Conservation (phyloP, 2,113 vertebrate genomes). For the Holacanthus passer region DNA sequence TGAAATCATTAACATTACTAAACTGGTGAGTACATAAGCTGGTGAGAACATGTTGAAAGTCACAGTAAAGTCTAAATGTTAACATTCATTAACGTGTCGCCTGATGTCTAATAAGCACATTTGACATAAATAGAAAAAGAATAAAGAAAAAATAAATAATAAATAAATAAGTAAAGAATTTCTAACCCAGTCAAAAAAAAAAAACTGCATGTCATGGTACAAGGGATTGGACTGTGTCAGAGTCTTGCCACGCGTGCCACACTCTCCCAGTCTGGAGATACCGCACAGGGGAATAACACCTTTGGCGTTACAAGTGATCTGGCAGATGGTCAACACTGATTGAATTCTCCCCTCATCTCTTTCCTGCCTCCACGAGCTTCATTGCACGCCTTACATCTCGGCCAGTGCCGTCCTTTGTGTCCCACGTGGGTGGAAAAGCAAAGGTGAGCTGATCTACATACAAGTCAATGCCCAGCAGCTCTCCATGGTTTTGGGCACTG, state of each 20-base stretch:
- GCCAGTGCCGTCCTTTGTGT: conserved; percentile 52
- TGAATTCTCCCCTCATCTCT: conserved; percentile 63
- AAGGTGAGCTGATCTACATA: conserved; percentile 60
- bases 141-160: too few species aligned
- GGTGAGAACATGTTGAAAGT: not conserved
- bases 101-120: not conserved
- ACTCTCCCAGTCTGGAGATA: conserved; percentile 9
- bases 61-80: not conserved
- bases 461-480: conserved; percentile 37
- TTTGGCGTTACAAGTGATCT: conserved; percentile 60
- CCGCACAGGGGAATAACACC: conserved; percentile 55
- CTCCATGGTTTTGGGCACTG: conserved; percentile 38
- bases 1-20: not conserved
- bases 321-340: conserved; percentile 79
- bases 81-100: not conserved
- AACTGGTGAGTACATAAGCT: not conserved
- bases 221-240: conserved; percentile 3
- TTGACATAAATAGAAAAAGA: not conserved
- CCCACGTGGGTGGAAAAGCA: conserved; percentile 51
- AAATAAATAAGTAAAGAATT: not conserved
- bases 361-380: conserved; percentile 43
- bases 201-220: conserved; percentile 8
- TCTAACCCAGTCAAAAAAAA: not conserved
- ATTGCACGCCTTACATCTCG: conserved; percentile 54
- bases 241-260: not conserved